These are phyloP conservation scores for Encarsia formosa DNA, from an alignment of 2,888 invertebrate species.

Conservation along the genomic window DNA sequence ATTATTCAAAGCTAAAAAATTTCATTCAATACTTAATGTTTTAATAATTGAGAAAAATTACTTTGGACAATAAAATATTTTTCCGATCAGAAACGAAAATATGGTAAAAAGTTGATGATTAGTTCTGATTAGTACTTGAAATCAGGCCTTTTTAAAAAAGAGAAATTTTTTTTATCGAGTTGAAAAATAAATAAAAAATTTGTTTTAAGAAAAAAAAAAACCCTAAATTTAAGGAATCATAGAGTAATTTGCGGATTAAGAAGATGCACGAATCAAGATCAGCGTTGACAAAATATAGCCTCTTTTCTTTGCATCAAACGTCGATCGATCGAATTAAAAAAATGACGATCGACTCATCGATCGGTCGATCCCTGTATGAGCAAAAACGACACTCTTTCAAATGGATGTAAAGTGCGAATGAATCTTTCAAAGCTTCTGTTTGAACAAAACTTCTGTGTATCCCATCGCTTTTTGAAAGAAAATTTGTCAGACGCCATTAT, in stretches of 20 bases:
- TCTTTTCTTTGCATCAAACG: constrained; percentile 49
- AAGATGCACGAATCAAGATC: constrained; percentile 36
- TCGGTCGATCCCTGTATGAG: constrained; percentile 42
- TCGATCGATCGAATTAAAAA: constrained; percentile 36
- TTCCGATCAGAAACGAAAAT: constrained; percentile 51
- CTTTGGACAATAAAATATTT: constrained; percentile 43
- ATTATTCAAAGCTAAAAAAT: no score
- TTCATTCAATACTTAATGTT: no score
- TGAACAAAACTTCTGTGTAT: constrained; percentile 18
- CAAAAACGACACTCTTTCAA: constrained; percentile 48
- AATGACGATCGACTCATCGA: constrained; percentile 28
- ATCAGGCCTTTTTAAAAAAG: no score
- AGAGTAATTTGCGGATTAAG: constrained; percentile 28
- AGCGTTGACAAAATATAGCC: constrained; percentile 50
- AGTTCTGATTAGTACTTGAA: constrained; percentile 46
- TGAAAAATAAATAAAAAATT: constrained; percentile 5
- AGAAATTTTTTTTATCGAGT: constrained; percentile 9
- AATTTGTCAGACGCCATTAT: no score
- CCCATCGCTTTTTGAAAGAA: constrained; percentile 28
- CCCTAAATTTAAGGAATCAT: no score
- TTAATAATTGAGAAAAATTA: no score
- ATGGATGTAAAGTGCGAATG: constrained; percentile 52
- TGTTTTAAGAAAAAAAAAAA: constrained; percentile 7
- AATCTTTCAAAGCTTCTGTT: constrained; percentile 38
- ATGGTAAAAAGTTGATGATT: constrained; percentile 49